phyloP scores from a whole-genome alignment of 2,888 invertebrate genomes.

The Xestia ashworthii region DNA sequence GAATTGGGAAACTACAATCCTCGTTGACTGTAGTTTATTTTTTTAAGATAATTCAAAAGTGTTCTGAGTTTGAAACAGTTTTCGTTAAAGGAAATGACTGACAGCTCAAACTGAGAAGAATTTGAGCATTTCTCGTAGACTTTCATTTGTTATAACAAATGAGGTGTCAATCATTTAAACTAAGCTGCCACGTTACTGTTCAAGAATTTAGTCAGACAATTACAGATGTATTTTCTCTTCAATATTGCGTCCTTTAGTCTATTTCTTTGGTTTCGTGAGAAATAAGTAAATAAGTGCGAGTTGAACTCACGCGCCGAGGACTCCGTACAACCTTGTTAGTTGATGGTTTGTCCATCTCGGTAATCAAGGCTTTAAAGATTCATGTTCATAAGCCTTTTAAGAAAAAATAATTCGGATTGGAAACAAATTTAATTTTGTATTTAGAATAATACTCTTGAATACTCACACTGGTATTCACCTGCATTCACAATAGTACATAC shows the following conservation, averaged over 20 bases:
- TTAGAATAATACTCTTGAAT: too few species aligned
- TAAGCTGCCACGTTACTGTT: neutral
- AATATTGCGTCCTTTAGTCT: slow-evolving; percentile 5
- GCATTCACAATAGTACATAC: too few species aligned
- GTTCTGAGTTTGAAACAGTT: neutral
- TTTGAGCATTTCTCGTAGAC: neutral
- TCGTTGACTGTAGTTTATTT: neutral
- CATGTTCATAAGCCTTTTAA: too few species aligned
- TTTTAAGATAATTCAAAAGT: neutral
- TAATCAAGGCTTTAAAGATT: neutral
- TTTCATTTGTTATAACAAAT: slow-evolving; percentile 33
- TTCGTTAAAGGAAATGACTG: neutral
- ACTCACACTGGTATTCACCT: too few species aligned
- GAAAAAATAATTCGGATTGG: too few species aligned
- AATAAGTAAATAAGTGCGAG: neutral
- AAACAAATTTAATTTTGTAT: too few species aligned
- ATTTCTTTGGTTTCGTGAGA: neutral
- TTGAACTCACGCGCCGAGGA: neutral
- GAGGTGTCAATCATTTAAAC: slow-evolving; percentile 32
- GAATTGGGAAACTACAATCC: neutral
- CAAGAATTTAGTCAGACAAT: too few species aligned
- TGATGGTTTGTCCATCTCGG: neutral
- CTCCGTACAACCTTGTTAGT: neutral
- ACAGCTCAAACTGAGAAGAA: neutral
- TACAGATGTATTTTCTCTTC: slow-evolving; percentile 2